Evolutionary conservation across 2,797 vertebrate genomes (phyloP), one percentile per base, ranked within the genome.

Genomic region (Botia almorhae): DNA sequence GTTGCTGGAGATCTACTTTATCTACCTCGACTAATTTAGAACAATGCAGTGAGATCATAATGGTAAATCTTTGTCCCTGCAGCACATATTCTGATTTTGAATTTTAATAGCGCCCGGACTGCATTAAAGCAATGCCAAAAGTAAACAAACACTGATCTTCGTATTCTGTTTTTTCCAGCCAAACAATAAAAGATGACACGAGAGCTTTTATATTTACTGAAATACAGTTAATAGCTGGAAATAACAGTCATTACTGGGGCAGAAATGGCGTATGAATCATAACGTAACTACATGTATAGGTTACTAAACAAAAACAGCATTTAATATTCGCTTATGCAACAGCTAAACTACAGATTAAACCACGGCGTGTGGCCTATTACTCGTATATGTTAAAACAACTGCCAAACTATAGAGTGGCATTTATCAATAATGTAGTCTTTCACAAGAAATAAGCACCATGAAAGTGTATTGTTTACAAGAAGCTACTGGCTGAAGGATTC

Each of bases 1-100:
- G 86, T 85, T 85, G 90, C 88, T 89, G 89, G n/a, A 61, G 39
- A 63, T 33, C 2, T 11, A 14, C 11, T 61, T 5, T 33, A 33
- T 33, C 33, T 51, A 26, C 2, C 21, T 23, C 21, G 3, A 12
- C 11, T 33, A 14, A 61, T 61, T 29, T 61, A 29, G 5, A 14
- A 60, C 12, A 26, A 60, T 60, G 56, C 21, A 60, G 11, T 4
- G 10, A 61, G 26, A 16, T 14, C 7, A 36, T 65, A 19, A 33
- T 13, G 17, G 17, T 4, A 17, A 33, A n/a, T 64, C 16, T 36
- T 26, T 63, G 13, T 63, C 13, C 5, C 26, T 53, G 50, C 0
- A 63, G 29, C 29, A 36, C 6, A 64, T 17, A 64, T 64, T 36
- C 61, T 16, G 14, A 63, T 63, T 17, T 63, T 8, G 50, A 53